Conservation (phyloP, 2,797 vertebrate species). For the Molossus molossus region DNA sequence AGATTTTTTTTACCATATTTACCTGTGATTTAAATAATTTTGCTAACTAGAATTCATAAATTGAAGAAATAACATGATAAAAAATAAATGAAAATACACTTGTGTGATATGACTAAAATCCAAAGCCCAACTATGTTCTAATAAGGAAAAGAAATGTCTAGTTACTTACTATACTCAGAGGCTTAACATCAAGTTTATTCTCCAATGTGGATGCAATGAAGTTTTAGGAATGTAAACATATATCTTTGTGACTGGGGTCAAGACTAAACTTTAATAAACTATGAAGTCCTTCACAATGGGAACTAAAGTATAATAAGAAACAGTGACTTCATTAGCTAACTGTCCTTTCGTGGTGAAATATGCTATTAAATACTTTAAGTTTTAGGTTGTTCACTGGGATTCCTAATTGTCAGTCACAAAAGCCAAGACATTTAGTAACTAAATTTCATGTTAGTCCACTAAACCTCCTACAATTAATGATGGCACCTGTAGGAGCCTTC, state of each 20-base stretch:
- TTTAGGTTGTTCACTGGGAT: neutral
- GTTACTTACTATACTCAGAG: neutral
- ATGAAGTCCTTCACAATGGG: neutral
- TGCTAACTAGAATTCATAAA: neutral
- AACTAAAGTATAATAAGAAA: neutral
- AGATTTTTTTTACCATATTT: neutral
- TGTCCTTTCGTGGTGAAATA: conserved; percentile 9
- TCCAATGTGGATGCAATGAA: neutral
- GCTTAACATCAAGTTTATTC: neutral
- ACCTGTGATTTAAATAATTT: conserved; percentile 59
- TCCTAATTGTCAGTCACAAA: neutral
- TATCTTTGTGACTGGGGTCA: neutral
- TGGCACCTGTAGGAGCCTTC: neutral
- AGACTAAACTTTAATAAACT: conserved; percentile 10
- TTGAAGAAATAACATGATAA: conserved; percentile 24
- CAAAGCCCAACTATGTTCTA: neutral
- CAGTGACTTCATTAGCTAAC: neutral
- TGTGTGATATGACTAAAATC: neutral
- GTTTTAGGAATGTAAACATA: neutral
- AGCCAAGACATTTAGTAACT: neutral
- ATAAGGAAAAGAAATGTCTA: neutral
- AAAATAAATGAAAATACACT: conserved; percentile 33
- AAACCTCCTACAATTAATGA: neutral
- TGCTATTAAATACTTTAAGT: neutral
- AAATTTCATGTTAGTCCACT: neutral